phyloP scores from a whole-genome alignment of 2,888 invertebrate species.

The Eumerus sabulonum region DNA sequence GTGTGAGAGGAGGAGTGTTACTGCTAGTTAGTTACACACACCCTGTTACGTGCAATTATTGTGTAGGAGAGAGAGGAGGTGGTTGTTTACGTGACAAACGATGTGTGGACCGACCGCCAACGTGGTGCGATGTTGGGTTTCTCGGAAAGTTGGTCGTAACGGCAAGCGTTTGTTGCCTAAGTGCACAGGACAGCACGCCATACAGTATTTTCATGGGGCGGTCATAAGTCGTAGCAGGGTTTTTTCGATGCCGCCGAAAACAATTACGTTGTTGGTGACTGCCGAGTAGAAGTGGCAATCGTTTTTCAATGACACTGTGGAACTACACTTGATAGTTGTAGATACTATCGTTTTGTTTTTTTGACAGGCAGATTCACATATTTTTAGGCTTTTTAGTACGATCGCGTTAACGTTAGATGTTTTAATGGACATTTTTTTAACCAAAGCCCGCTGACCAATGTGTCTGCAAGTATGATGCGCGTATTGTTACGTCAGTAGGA shows the following conservation, averaged over 20 bases:
- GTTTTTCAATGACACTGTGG: background rate
- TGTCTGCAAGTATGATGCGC: too few species aligned
- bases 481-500: too few species aligned
- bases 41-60: too few species aligned
- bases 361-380: too few species aligned
- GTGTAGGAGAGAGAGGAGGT: slow-evolving; percentile 27
- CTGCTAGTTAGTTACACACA: too few species aligned
- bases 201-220: slow-evolving; percentile 61
- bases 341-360: background rate
- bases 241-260: background rate
- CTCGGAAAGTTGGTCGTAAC: too few species aligned
- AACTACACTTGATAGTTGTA: slow-evolving; percentile 6
- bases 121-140: slow-evolving; percentile 26
- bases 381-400: background rate
- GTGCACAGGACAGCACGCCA: slow-evolving; percentile 69
- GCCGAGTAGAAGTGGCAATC: background rate
- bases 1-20: slow-evolving; percentile 41
- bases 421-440: too few species aligned
- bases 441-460: too few species aligned
- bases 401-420: too few species aligned
- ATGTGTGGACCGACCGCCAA: slow-evolving; percentile 24
- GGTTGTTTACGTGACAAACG: slow-evolving; percentile 35
- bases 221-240: slow-evolving; percentile 39
- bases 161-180: slow-evolving; percentile 11
- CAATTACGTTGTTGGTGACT: background rate